These are phyloP conservation scores for Cladorhizidae sp. DNA, from an alignment of 37 sponge, comb jelly and placozoan genomes.

Conservation along the genomic window DNA sequence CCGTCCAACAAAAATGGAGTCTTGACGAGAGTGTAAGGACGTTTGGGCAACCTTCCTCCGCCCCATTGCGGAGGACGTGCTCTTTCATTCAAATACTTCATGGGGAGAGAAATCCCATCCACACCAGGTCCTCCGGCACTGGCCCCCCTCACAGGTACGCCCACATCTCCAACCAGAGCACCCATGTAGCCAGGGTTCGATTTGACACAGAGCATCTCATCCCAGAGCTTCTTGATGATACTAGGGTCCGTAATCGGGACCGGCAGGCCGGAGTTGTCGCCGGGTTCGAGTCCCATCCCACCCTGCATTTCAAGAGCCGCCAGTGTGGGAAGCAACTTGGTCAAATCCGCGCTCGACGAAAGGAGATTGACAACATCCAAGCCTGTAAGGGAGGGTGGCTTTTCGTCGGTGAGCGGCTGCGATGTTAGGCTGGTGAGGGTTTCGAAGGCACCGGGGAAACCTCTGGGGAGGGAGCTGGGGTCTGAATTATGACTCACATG, in stretches of 20 bases:
- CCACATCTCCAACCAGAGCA: neutral
- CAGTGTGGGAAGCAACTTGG: slow-evolving; percentile 9
- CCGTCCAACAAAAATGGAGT: slow-evolving; percentile 38
- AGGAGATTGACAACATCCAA: slow-evolving; percentile 1
- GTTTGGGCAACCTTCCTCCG: slow-evolving; percentile 5
- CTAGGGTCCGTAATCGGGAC: slow-evolving; percentile 6
- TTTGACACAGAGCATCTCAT: slow-evolving; percentile 6
- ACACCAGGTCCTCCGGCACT: neutral
- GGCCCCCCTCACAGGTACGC: neutral
- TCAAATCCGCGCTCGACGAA: slow-evolving; percentile 14
- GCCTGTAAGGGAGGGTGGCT: neutral
- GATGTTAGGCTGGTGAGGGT: neutral
- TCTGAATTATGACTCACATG: neutral
- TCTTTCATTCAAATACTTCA: neutral
- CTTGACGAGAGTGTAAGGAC: neutral
- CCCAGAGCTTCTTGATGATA: neutral
- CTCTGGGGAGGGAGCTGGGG: neutral
- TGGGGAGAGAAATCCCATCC: neutral
- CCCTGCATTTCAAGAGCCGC: slow-evolving; percentile 11
- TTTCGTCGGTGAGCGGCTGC: neutral
- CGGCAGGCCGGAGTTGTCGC: neutral
- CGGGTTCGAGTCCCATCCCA: neutral
- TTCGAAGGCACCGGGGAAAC: neutral
- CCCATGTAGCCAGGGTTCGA: slow-evolving; percentile 11
- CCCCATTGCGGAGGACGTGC: neutral